phyloP scores from a whole-genome alignment of 2,797 vertebrate species.

The Orestias chungarensis region DNA sequence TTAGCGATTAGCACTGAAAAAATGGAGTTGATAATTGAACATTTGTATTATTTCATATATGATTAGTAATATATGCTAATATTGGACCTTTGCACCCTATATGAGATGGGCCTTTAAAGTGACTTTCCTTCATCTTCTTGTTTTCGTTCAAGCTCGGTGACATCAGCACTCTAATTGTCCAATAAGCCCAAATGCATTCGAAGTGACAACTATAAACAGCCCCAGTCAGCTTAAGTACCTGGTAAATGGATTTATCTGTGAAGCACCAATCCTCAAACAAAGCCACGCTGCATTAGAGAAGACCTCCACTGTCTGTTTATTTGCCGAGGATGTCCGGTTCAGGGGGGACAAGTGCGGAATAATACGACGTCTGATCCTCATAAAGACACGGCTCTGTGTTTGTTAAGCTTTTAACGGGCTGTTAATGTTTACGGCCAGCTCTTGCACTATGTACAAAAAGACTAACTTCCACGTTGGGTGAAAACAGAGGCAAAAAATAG shows the following conservation, averaged over 20 bases:
- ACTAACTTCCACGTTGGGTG: slow-evolving; percentile 35
- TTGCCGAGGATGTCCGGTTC: slow-evolving; percentile 79
- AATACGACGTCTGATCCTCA: slow-evolving; percentile 57
- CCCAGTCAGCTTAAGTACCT: slow-evolving; percentile 37
- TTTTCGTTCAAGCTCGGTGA: neutral
- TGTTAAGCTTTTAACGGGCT: slow-evolving; percentile 85
- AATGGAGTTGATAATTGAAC: neutral
- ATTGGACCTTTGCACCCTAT: neutral
- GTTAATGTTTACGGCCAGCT: slow-evolving; percentile 66
- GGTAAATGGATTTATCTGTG: slow-evolving; percentile 49
- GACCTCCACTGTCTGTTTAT: slow-evolving; percentile 67
- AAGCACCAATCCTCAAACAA: slow-evolving; percentile 62
- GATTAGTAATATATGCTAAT: neutral
- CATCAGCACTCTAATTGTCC: slow-evolving; percentile 7
- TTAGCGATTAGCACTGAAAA: neutral
- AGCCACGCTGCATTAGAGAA: slow-evolving; percentile 63
- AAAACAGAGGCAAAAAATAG: slow-evolving; percentile 17
- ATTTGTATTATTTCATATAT: neutral
- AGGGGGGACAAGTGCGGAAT: slow-evolving; percentile 54
- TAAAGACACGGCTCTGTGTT: slow-evolving; percentile 77
- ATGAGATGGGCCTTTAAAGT: neutral
- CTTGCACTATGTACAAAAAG: slow-evolving; percentile 41
- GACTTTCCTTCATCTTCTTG: neutral
- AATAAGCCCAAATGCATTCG: slow-evolving; percentile 42
- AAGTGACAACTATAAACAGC: slow-evolving; percentile 57